Evolutionary conservation across 1,140 invertebrate genomes (phyloP).

Genomic region (Rhyzopertha dominica): DNA sequence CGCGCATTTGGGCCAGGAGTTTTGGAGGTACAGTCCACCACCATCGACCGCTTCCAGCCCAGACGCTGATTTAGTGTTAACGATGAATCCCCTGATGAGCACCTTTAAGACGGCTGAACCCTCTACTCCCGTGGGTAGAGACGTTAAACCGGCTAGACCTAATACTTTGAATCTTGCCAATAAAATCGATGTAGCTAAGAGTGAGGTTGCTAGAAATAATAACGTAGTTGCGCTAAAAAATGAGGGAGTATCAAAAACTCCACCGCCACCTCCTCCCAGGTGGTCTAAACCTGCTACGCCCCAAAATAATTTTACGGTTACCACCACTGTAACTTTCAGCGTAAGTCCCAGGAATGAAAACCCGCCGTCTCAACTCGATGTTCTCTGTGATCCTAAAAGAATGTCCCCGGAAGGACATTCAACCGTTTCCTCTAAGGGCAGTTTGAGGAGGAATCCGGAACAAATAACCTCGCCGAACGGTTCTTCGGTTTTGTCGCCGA

Average conservation of each 20-base stretch:
- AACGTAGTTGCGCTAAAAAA: conserved; percentile 30
- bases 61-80: conserved; percentile 68
- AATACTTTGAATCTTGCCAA: conserved; percentile 71
- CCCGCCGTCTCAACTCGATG: conserved; percentile 23
- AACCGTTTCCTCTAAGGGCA: conserved; percentile 49
- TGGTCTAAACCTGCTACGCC: conserved; percentile 63
- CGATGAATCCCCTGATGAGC: conserved; percentile 66
- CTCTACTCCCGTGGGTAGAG: conserved; percentile 52
- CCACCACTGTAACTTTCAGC: conserved; percentile 76
- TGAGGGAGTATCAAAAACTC: conserved; percentile 44
- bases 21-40: conserved; percentile 67
- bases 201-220: too few species aligned
- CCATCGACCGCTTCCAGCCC: conserved; percentile 51
- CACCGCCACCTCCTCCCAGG: conserved; percentile 58
- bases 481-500: conserved; percentile 51
- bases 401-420: conserved; percentile 51
- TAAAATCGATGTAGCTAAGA: conserved; percentile 37
- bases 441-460: conserved; percentile 43
- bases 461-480: conserved; percentile 52
- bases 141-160: conserved; percentile 71
- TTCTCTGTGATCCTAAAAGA: conserved; percentile 45
- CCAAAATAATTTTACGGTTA: conserved; percentile 72
- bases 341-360: conserved; percentile 45
- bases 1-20: conserved; percentile 78
- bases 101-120: conserved; percentile 54